Evolutionary conservation across 2,888 invertebrate species (phyloP).

Genomic region (Hipparchia semele): DNA sequence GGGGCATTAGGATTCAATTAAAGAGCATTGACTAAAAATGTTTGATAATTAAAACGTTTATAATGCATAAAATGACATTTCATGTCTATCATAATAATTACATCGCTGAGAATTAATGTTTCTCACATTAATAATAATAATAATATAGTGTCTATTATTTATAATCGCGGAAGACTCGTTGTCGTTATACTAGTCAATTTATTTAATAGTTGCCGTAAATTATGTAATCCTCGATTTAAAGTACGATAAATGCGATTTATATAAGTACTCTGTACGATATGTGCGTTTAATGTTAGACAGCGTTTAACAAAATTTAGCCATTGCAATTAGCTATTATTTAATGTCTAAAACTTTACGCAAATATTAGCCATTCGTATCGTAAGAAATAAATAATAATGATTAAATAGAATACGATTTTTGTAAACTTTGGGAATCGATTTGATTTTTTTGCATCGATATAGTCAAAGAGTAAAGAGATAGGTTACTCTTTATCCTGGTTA

Average conservation of each 20-base stretch:
- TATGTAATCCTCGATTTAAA: not conserved
- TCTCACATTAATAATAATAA: not conserved
- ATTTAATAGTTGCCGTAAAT: constrained; percentile 3
- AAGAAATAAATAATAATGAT: no score
- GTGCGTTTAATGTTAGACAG: no score
- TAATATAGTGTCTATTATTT: constrained; percentile 1
- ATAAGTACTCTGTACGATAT: not conserved
- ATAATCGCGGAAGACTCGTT: constrained; percentile 6
- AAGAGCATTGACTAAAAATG: not conserved
- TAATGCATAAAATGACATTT: not conserved
- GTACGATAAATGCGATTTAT: constrained; percentile 1
- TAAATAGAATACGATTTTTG: no score
- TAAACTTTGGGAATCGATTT: no score
- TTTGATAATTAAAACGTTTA: not conserved
- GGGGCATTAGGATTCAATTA: not conserved
- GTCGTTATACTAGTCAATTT: constrained; percentile 11
- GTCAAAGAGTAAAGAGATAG: no score
- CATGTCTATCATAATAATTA: not conserved
- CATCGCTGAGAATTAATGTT: not conserved
- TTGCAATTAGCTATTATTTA: no score
- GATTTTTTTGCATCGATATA: no score
- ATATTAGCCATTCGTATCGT: no score
- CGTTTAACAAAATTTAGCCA: no score
- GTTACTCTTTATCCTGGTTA: no score
- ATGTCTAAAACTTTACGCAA: no score